Conservation (phyloP, 2,888 invertebrate species). For the Trichopoda pennipes region DNA sequence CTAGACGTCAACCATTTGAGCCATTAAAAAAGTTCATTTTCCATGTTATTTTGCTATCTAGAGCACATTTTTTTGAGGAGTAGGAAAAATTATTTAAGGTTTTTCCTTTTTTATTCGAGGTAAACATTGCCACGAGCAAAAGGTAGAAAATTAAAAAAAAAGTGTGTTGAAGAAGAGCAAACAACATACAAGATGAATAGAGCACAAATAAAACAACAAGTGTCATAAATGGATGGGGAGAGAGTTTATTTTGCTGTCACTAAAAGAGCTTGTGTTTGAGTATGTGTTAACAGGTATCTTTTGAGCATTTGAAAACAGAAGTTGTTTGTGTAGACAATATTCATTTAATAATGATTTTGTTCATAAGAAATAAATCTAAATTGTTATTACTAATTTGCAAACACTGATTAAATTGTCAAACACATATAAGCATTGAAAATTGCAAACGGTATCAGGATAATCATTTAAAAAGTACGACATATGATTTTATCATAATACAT, state of each 20-base stretch:
- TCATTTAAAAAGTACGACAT: no score
- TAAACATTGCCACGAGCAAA: slow-evolving; percentile 48
- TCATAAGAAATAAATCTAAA: no score
- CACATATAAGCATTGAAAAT: no score
- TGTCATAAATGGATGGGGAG: neutral
- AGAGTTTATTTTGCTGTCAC: neutral
- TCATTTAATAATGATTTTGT: no score
- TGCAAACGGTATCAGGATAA: no score
- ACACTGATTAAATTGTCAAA: no score
- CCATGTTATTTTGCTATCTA: neutral
- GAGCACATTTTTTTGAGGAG: neutral
- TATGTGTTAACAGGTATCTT: neutral
- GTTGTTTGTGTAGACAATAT: no score
- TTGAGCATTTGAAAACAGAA: no score
- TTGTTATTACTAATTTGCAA: no score
- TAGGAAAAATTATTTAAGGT: neutral
- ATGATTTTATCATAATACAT: no score
- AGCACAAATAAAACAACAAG: slow-evolving; percentile 29
- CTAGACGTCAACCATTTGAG: slow-evolving; percentile 33
- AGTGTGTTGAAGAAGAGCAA: neutral
- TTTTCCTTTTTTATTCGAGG: slow-evolving; percentile 9
- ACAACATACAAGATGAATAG: slow-evolving; percentile 22
- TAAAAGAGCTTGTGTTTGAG: neutral
- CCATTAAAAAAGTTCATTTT: slow-evolving; percentile 8
- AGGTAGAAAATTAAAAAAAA: slow-evolving; percentile 21